phyloP scores from a whole-genome alignment of 2,888 invertebrate genomes.

The Atrina japonica region DNA sequence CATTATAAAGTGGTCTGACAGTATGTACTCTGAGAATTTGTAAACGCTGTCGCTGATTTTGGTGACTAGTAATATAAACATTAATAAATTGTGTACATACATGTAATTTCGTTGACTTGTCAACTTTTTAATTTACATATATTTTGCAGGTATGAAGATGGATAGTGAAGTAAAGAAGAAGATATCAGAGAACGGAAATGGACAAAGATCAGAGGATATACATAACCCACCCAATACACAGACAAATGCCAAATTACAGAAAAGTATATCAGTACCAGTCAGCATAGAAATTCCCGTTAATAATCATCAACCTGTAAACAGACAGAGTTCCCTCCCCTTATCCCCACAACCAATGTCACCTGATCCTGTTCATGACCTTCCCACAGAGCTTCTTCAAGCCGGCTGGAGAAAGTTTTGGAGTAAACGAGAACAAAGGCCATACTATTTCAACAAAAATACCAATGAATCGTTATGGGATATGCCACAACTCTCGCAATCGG shows the following conservation, averaged over 20 bases:
- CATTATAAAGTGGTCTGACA: no score
- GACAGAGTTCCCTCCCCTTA: slow-evolving; percentile 33
- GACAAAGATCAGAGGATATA: neutral
- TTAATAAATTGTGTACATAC: no score
- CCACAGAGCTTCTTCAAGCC: slow-evolving; percentile 88
- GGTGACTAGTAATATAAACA: no score
- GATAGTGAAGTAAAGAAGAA: slow-evolving; percentile 1
- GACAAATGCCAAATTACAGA: neutral
- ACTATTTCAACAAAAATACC: slow-evolving; percentile 97
- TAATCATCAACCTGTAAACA: slow-evolving; percentile 19
- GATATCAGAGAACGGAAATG: slow-evolving; percentile 12
- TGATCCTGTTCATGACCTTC: slow-evolving; percentile 82
- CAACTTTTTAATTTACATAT: neutral
- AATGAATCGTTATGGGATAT: slow-evolving; percentile 99
- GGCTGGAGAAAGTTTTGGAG: slow-evolving; percentile 99
- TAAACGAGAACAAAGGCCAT: slow-evolving; percentile 95
- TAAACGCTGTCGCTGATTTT: no score
- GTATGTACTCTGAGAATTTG: no score
- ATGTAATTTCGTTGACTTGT: neutral
- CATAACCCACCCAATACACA: neutral
- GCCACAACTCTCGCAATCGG: slow-evolving; percentile 84
- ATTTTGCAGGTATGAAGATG: neutral
- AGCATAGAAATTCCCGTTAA: slow-evolving; percentile 12
- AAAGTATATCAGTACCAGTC: slow-evolving; percentile 2
- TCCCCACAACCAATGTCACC: slow-evolving; percentile 65